Percentiles rank a stretch among this genome's conserved stretches.
These are phyloP conservation scores for Terebella lapidaria DNA, from an alignment of 2,888 invertebrate species.

Conservation along the genomic window DNA sequence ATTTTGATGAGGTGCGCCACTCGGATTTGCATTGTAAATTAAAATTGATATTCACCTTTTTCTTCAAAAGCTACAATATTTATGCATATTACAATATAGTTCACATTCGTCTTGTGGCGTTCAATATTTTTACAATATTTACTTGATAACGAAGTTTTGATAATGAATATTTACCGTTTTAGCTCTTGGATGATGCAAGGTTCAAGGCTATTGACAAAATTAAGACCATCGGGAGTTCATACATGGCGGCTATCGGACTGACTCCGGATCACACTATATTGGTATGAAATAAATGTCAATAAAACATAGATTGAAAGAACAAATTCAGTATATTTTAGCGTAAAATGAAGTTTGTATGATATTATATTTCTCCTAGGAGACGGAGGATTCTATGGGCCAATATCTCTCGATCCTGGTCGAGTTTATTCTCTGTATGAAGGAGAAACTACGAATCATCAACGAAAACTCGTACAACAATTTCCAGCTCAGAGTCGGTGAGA, in stretches of 20 bases:
- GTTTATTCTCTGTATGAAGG: constrained; percentile 83
- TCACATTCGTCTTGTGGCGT: neutral
- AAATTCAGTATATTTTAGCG: neutral
- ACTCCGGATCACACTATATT: neutral
- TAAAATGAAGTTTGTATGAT: too few species aligned
- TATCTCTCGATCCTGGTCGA: constrained; percentile 78
- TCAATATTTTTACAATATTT: too few species aligned
- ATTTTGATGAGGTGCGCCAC: constrained; percentile 84
- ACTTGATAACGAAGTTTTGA: too few species aligned
- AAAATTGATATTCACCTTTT: too few species aligned
- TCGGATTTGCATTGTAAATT: too few species aligned
- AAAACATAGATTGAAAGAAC: neutral
- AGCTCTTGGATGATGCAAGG: constrained; percentile 77
- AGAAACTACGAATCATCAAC: constrained; percentile 78
- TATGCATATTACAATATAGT: too few species aligned
- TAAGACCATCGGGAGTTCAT: constrained; percentile 87
- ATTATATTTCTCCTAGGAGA: constrained; percentile 57
- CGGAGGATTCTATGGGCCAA: constrained; percentile 59
- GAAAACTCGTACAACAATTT: constrained; percentile 90
- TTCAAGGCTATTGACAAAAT: constrained; percentile 87
- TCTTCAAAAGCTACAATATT: neutral
- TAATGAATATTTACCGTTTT: too few species aligned
- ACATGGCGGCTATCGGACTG: constrained; percentile 87
- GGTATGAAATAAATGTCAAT: neutral
- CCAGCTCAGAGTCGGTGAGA: constrained; percentile 79